Evolutionary conservation across 2,113 vertebrate species (phyloP).

Genomic region (Toxotes jaculatrix): DNA sequence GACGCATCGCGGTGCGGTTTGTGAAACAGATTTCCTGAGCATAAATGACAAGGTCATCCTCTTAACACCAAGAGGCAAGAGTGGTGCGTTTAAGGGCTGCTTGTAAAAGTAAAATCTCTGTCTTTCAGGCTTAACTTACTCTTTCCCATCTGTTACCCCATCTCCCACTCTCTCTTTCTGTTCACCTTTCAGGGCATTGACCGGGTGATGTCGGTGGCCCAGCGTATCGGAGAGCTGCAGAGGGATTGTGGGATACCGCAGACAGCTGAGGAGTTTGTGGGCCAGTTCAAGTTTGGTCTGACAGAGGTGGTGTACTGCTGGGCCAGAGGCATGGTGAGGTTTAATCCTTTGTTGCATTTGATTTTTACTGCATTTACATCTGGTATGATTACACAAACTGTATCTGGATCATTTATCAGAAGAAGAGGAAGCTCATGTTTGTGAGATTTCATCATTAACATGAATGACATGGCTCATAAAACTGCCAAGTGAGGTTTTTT

Average conservation of each 20-base stretch:
- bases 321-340: slow-evolving; percentile 93
- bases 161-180: background rate
- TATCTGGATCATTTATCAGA: background rate
- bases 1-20: background rate
- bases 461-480: no score
- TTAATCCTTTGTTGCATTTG: background rate
- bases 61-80: background rate
- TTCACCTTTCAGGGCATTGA: slow-evolving; percentile 84
- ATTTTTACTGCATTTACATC: background rate
- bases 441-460: no score
- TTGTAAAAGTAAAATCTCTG: slow-evolving; percentile 17
- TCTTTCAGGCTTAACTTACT: slow-evolving; percentile 8
- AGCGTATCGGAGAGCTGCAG: slow-evolving; percentile 89
- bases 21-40: slow-evolving; percentile 50
- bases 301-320: slow-evolving; percentile 95
- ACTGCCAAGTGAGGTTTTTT: no score
- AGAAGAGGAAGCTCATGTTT: no score
- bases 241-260: slow-evolving; percentile 88
- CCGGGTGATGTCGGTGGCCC: slow-evolving; percentile 87
- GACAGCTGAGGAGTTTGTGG: slow-evolving; percentile 90
- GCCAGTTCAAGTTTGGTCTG: slow-evolving; percentile 94
- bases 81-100: slow-evolving; percentile 10
- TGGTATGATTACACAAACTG: background rate
- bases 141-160: background rate
- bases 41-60: slow-evolving; percentile 15